phyloP scores from a whole-genome alignment of 1,140 invertebrate genomes.

The Drosophila hydei region DNA sequence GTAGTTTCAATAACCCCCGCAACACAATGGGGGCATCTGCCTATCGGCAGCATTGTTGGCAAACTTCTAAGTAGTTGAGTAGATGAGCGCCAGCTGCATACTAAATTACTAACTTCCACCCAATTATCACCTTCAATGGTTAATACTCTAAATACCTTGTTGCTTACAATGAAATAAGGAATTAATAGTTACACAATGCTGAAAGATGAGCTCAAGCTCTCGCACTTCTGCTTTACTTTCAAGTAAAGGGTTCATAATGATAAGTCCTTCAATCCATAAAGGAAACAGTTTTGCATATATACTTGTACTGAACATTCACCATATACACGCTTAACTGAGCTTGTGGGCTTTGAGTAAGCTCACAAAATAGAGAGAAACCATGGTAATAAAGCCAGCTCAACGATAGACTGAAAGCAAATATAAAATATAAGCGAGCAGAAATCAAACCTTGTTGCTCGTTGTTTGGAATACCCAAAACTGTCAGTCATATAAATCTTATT shows the following conservation, averaged over 20 bases:
- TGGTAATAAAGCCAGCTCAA: not conserved
- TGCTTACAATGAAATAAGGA: no score
- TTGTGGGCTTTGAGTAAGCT: constrained; percentile 1
- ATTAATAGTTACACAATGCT: no score
- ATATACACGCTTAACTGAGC: no score
- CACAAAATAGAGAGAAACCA: not conserved
- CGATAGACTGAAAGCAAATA: not conserved
- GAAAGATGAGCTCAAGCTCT: not conserved
- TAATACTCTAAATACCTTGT: not conserved
- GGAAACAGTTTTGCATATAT: not conserved
- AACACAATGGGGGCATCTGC: no score
- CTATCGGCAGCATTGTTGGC: not conserved
- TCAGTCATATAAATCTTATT: constrained; percentile 74
- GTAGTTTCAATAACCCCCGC: constrained; percentile 60
- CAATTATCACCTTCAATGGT: constrained; percentile 7
- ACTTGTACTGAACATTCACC: no score
- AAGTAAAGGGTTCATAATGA: no score
- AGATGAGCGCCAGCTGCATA: not conserved
- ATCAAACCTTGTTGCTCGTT: constrained; percentile 52
- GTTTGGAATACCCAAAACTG: constrained; percentile 50
- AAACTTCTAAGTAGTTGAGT: constrained; percentile 24
- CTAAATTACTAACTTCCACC: constrained; percentile 2
- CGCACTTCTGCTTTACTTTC: not conserved
- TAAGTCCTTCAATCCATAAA: no score
- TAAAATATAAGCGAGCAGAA: constrained; percentile 19